phyloP scores from a whole-genome alignment of 2,888 invertebrate species.

The Scrobipalpa atriplicella region DNA sequence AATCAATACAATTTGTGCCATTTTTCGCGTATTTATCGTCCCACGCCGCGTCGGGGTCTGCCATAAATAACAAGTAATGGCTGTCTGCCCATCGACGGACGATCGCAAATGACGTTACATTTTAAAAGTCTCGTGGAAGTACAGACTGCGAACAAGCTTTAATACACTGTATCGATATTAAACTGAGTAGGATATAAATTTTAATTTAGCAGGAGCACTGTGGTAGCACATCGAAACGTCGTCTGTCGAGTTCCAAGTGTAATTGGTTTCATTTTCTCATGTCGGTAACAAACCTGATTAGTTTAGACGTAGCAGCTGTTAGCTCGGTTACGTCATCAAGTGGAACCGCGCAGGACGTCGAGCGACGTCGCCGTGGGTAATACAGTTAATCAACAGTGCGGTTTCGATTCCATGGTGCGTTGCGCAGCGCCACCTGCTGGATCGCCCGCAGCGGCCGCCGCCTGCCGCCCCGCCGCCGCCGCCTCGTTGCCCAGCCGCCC shows the following conservation, averaged over 20 bases:
- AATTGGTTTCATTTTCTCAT: conserved; percentile 3
- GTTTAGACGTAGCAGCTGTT: conserved; percentile 1
- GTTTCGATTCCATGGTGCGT: conserved; percentile 11
- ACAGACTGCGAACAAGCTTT: conserved; percentile 22
- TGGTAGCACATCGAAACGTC: neutral
- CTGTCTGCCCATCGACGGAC: conserved; percentile 24
- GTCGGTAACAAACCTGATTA: neutral
- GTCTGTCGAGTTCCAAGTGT: neutral
- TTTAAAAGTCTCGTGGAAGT: conserved; percentile 29
- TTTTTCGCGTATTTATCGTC: conserved; percentile 30
- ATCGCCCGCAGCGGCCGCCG: neutral
- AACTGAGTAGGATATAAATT: neutral
- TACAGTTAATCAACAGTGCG: conserved; percentile 7
- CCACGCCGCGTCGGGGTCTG: conserved; percentile 21
- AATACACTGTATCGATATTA: neutral
- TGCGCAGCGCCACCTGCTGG: neutral
- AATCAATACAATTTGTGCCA: conserved; percentile 30
- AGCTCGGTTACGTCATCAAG: conserved; percentile 11
- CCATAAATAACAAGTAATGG: conserved; percentile 35
- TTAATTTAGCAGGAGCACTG: no score
- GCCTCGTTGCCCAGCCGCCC: neutral
- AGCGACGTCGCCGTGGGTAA: neutral
- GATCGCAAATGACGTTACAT: conserved; percentile 29
- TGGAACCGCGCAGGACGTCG: conserved; percentile 11
- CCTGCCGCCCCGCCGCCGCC: neutral